Base-by-base conservation (phyloP, 2,888 invertebrate genomes). In the Holacanthella duospinosa region DNA sequence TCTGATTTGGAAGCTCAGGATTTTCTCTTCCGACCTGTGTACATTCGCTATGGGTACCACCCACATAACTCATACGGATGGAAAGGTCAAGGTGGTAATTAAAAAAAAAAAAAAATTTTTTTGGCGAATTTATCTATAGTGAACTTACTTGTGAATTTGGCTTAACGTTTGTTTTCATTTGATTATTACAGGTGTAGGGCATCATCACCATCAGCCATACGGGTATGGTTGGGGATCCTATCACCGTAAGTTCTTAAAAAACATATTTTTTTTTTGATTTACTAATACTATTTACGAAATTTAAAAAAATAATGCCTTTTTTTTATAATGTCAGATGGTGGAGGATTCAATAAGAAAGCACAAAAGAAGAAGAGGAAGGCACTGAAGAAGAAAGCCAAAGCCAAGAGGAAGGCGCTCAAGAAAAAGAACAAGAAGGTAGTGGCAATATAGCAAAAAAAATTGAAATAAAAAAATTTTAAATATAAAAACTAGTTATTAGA, bases 21-120 rank as follows among this genome's bases (percentile, higher is more conserved):
- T 63, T 72, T 70, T 66, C 71, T 72, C 59, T 72, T 72, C 72
- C 70, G 72, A 62, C 72, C 72, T 66, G 72, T 72, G 16, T 72
- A 72, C 67, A 72, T 72, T 67, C 66, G 67, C 66, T 72, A 72
- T 64, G 72, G 72, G 57, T 72, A 71, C 63, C 72, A 72, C 56
- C 72, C 72, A 55, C 68, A 64, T 62, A 68, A 68, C 57, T 68
- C 69, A 63, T 66, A 68, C 56, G 72, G 72, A 64, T 71, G 69
- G 69, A 63, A 66, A 60, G 72, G 72, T 60, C 65, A 66, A 43
- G 57, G 63, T n/a, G n/a, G n/a, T 53, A 56, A 59, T 16, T 59
- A 60, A 28, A 16, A 36, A 29, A 36, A 36, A 36, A 36, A 36
- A 12, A 36, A 12, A 36, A 36, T 36, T 36, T n/a, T n/a, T n/a